These are phyloP conservation scores for Pachycephus smyrnensis DNA, from an alignment of 2,888 invertebrate species.

Conservation along the genomic window DNA sequence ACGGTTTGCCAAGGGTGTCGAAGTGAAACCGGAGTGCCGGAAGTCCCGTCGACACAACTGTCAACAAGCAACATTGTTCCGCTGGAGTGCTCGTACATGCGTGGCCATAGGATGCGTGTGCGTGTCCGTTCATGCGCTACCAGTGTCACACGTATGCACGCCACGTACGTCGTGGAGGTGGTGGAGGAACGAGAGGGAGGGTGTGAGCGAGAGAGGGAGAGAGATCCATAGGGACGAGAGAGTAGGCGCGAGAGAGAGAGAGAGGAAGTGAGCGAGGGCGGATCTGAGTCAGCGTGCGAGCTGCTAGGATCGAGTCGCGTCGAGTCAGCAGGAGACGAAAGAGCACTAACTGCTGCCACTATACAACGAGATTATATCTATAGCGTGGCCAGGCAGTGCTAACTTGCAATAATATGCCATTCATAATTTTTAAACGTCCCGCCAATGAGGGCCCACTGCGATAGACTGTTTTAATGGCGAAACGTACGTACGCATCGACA, in stretches of 20 bases:
- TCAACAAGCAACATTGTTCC: slow-evolving; percentile 37
- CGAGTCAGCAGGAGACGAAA: slow-evolving; percentile 60
- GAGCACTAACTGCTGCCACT: slow-evolving; percentile 46
- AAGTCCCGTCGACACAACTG: slow-evolving; percentile 42
- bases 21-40: slow-evolving; percentile 49
- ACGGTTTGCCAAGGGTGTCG: not conserved
- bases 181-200: slow-evolving; percentile 9
- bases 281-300: slow-evolving; percentile 63
- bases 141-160: slow-evolving; percentile 15
- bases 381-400: slow-evolving; percentile 37
- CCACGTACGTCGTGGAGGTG: slow-evolving; percentile 10
- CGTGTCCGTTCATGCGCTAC: not conserved
- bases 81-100: slow-evolving; percentile 10
- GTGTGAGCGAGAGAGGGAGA: not conserved
- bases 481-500: slow-evolving; percentile 1
- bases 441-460: slow-evolving; percentile 26
- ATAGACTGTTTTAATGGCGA: not conserved
- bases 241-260: slow-evolving; percentile 15
- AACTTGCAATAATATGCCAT: slow-evolving; percentile 56
- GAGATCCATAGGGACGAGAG: not conserved
- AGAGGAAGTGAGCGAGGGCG: slow-evolving; percentile 48
- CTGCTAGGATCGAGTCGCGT: slow-evolving; percentile 52
- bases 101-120: not conserved
- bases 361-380: slow-evolving; percentile 48
- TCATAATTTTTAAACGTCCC: slow-evolving; percentile 55